Evolutionary conservation across 2,797 vertebrate species (phyloP).

Genomic region (Coregonus suidteri): DNA sequence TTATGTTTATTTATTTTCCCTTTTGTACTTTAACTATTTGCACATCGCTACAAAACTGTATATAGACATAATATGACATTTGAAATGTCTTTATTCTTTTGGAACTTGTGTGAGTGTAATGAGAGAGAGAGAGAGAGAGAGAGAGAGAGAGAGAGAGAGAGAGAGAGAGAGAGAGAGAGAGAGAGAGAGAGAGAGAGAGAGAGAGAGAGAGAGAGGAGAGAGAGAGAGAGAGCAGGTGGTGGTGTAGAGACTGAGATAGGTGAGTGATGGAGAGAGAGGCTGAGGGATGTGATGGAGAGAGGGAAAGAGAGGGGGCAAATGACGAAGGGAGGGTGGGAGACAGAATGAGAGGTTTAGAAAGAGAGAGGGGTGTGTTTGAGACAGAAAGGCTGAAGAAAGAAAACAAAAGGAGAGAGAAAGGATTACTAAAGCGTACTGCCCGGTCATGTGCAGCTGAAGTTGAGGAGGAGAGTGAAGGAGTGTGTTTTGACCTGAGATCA

Average conservation of each 20-base stretch:
- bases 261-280: neutral
- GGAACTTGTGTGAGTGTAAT: too few relatives aligned
- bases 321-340: neutral
- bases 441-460: too few relatives aligned
- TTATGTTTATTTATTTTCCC: too few relatives aligned
- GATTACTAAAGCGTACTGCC: too few relatives aligned
- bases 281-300: constrained; percentile 7
- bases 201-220: neutral
- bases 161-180: neutral
- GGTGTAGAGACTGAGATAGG: neutral
- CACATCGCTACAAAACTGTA: too few relatives aligned
- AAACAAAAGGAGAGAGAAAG: too few relatives aligned
- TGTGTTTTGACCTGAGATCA: constrained; percentile 5
- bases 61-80: too few relatives aligned
- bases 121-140: too few relatives aligned
- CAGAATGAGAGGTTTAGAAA: neutral
- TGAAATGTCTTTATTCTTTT: too few relatives aligned
- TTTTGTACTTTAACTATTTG: too few relatives aligned
- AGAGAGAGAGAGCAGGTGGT: neutral
- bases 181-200: neutral
- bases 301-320: constrained; percentile 2
- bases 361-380: constrained; percentile 27
- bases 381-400: too few relatives aligned
- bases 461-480: neutral
- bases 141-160: too few relatives aligned